Evolutionary conservation across 1,140 invertebrate species (phyloP).

Genomic region (Bombus waltoni): DNA sequence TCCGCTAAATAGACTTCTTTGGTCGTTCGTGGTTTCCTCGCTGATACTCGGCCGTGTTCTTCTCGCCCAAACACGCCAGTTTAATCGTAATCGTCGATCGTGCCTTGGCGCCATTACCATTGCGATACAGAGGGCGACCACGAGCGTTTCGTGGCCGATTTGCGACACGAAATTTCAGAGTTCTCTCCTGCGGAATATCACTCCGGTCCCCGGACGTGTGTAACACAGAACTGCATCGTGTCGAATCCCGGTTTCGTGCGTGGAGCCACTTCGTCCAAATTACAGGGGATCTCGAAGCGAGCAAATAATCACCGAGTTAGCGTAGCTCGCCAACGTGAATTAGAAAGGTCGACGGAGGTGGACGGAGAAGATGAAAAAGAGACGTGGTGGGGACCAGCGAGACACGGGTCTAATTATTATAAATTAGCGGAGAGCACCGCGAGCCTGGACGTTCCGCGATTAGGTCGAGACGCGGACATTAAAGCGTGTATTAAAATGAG

Average conservation of each 20-base stretch:
- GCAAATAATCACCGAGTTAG: conserved; percentile 36
- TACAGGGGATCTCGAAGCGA: conserved; percentile 40
- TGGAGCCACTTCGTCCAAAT: conserved; percentile 42
- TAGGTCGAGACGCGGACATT: background rate
- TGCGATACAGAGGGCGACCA: no score
- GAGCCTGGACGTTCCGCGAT: background rate
- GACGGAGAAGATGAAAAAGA: background rate
- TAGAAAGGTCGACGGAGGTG: background rate
- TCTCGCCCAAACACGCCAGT: no score
- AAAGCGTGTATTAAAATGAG: conserved; percentile 22
- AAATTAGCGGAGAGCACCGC: conserved; percentile 23
- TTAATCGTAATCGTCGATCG: no score
- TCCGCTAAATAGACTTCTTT: no score
- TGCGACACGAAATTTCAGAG: no score
- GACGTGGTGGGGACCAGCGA: background rate
- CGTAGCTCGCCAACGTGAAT: conserved; percentile 13
- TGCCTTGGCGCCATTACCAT: no score
- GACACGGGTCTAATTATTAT: conserved; percentile 57
- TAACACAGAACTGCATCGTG: background rate
- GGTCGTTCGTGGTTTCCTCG: no score
- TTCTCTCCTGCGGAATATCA: no score
- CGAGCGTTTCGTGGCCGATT: no score
- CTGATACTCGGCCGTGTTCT: no score
- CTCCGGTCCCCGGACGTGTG: no score
- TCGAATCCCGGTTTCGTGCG: conserved; percentile 27